Percentiles rank a stretch among this genome's conserved stretches.
Evolutionary conservation across 2,113 vertebrate species (phyloP).

Genomic region (Actenoides hombroni): DNA sequence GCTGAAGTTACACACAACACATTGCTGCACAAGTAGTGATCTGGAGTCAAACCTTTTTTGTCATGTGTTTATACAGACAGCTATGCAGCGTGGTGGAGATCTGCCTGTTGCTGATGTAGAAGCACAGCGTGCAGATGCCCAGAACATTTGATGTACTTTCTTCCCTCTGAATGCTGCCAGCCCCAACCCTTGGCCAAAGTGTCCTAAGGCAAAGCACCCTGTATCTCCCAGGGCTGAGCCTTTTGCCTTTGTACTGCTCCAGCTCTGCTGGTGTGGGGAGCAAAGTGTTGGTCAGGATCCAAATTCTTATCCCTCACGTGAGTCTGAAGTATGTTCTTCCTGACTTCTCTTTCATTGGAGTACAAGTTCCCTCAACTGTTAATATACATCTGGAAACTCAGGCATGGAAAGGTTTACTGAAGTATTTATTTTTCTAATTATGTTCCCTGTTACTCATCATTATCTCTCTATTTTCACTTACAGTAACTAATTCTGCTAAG

Average conservation of each 20-base stretch:
- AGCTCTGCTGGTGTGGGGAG: background rate
- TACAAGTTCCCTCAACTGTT: background rate
- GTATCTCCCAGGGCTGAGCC: background rate
- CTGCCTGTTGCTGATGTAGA: background rate
- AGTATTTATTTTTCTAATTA: background rate
- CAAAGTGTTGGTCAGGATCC: background rate
- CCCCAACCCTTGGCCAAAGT: background rate
- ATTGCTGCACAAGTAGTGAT: background rate
- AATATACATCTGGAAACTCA: background rate
- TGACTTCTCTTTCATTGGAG: background rate
- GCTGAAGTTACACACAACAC: background rate
- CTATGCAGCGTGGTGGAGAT: background rate
- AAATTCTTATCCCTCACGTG: rapidly evolving
- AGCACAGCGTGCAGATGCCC: background rate
- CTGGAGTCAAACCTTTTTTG: background rate
- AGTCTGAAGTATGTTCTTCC: background rate
- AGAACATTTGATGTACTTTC: rapidly evolving
- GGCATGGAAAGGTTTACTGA: background rate
- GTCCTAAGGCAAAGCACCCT: background rate
- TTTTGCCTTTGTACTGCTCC: background rate
- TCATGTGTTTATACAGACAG: background rate
- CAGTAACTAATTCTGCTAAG: background rate
- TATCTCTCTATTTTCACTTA: background rate
- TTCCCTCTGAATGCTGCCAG: background rate
- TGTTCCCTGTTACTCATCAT: background rate